phyloP scores from a whole-genome alignment of 2,113 vertebrate genomes.

The Mugil cephalus region DNA sequence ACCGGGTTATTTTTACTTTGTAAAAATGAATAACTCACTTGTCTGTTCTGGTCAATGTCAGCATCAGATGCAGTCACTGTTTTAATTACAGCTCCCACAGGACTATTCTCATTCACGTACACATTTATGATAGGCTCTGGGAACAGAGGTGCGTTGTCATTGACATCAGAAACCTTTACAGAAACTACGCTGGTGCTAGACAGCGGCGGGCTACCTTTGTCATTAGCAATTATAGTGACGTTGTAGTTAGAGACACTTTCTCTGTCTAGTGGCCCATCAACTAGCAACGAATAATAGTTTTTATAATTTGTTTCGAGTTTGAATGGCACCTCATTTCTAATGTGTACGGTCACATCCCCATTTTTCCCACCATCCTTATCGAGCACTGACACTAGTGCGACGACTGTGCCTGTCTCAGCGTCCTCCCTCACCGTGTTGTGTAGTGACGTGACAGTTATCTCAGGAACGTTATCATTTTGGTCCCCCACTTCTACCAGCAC shows the following conservation, averaged over 20 bases:
- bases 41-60: slow-evolving; percentile 71
- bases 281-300: slow-evolving; percentile 88
- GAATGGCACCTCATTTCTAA: slow-evolving; percentile 83
- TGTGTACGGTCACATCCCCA: slow-evolving; percentile 81
- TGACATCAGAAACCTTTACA: slow-evolving; percentile 77
- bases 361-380: slow-evolving; percentile 89
- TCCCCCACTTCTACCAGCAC: slow-evolving; percentile 86
- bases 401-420: slow-evolving; percentile 81
- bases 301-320: slow-evolving; percentile 88
- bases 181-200: slow-evolving; percentile 65
- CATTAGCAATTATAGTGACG: slow-evolving; percentile 84
- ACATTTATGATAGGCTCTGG: slow-evolving; percentile 52
- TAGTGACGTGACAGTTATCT: slow-evolving; percentile 84
- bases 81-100: slow-evolving; percentile 66
- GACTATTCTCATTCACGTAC: slow-evolving; percentile 78
- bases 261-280: slow-evolving; percentile 85
- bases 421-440: slow-evolving; percentile 86
- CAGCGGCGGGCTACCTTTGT: slow-evolving; percentile 83
- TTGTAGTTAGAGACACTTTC: slow-evolving; percentile 85
- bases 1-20: slow-evolving; percentile 22
- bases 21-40: slow-evolving; percentile 68
- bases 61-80: slow-evolving; percentile 76
- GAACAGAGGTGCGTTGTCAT: slow-evolving; percentile 78
- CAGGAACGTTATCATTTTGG: slow-evolving; percentile 88
- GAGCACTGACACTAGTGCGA: slow-evolving; percentile 87